A percentile compares a stretch with the other conserved stretches of the same genome.
These are phyloP conservation scores for Eupithecia abbreviata DNA, from an alignment of 2,888 invertebrate genomes.

Conservation along the genomic window DNA sequence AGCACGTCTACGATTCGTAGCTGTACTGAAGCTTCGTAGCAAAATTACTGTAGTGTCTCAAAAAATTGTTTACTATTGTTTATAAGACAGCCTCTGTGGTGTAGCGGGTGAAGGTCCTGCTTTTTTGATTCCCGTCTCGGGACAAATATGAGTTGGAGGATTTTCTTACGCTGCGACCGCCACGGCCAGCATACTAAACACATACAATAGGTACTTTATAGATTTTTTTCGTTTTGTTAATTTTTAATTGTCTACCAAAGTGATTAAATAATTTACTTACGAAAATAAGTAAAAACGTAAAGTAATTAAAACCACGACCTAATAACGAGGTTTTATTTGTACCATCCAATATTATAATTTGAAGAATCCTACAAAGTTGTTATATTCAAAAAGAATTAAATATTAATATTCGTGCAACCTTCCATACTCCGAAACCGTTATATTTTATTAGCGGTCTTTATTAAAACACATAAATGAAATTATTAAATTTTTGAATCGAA, in stretches of 20 bases:
- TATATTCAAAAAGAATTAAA: no score
- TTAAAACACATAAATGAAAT: not conserved
- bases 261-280: no score
- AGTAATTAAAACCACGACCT: no score
- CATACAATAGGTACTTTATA: not conserved
- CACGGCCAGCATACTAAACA: not conserved
- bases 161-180: not conserved
- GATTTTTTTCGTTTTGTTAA: not conserved
- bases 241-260: not conserved
- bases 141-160: not conserved
- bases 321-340: no score
- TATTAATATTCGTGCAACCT: not conserved
- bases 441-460: not conserved
- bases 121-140: not conserved
- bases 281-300: no score
- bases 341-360: no score
- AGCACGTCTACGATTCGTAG: conserved; percentile 5
- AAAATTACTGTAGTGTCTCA: not conserved
- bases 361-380: no score
- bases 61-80: not conserved
- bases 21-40: not conserved
- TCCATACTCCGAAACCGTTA: not conserved
- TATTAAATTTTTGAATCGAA: not conserved
- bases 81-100: not conserved
- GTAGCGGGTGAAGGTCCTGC: not conserved